Conservation (phyloP, 2,888 invertebrate species). For the Saturnia japonica region DNA sequence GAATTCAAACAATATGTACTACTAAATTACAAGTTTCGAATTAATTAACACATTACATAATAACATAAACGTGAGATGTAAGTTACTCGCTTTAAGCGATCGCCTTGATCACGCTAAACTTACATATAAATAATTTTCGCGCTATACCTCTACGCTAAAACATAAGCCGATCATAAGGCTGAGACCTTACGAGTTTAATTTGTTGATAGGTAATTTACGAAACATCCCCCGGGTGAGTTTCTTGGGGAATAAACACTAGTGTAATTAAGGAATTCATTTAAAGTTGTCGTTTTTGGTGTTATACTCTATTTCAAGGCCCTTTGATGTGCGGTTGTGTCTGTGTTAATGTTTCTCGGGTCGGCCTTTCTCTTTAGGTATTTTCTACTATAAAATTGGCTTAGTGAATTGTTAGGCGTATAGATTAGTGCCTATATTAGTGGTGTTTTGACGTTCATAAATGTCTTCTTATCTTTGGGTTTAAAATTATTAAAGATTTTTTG, state of each 20-base stretch:
- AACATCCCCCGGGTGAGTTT: conserved; percentile 59
- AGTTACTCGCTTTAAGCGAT: conserved; percentile 33
- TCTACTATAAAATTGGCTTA: conserved; percentile 49
- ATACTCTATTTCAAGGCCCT: conserved; percentile 43
- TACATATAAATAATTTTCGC: conserved; percentile 50
- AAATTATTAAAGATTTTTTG: no score
- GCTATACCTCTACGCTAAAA: conserved; percentile 43
- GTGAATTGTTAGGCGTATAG: background rate
- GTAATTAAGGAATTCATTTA: conserved; percentile 78
- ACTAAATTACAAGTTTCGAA: background rate
- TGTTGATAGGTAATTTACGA: conserved; percentile 71
- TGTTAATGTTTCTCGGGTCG: conserved; percentile 17
- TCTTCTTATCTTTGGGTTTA: no score
- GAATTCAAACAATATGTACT: background rate
- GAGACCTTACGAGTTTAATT: conserved; percentile 66
- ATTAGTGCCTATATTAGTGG: no score
- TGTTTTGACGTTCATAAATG: no score
- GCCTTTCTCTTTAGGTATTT: conserved; percentile 41
- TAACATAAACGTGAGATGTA: conserved; percentile 41
- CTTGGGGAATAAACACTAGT: conserved; percentile 75
- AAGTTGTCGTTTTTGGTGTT: conserved; percentile 61
- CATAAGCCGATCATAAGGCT: conserved; percentile 49
- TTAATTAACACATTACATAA: conserved; percentile 28
- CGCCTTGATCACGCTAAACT: conserved; percentile 43
- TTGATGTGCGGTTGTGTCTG: conserved; percentile 52